These are phyloP conservation scores for Ridgeia piscesae DNA, from an alignment of 1,140 invertebrate genomes.

Conservation along the genomic window DNA sequence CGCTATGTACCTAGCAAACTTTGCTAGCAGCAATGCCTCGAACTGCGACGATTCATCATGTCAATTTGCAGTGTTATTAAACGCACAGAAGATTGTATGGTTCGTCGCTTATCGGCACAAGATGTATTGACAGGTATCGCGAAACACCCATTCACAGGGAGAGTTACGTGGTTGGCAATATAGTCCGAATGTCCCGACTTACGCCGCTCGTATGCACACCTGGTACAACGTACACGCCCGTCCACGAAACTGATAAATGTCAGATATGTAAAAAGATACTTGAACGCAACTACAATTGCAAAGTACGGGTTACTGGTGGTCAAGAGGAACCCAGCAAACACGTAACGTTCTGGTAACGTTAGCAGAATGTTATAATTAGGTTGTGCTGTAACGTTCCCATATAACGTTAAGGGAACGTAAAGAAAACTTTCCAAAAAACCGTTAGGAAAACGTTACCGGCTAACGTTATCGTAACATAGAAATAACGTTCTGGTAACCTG, in stretches of 20 bases:
- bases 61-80: background rate
- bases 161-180: background rate
- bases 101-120: background rate
- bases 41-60: constrained; percentile 2
- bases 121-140: background rate
- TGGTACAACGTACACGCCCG: background rate
- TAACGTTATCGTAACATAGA: no score
- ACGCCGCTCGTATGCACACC: constrained; percentile 10
- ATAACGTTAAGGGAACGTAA: no score
- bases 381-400: no score
- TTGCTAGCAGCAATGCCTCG: background rate
- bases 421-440: no score
- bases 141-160: background rate
- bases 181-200: constrained; percentile 8
- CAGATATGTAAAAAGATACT: background rate
- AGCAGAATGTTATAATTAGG: no score
- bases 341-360: no score
- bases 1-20: background rate
- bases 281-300: background rate
- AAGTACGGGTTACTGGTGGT: constrained; percentile 15
- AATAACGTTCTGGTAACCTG: no score
- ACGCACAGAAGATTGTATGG: constrained; percentile 1
- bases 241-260: constrained; percentile 12
- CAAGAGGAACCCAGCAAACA: no score
- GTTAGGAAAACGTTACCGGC: no score